Percentiles rank a stretch among this genome's conserved stretches.
phyloP scores from a whole-genome alignment of 1,140 invertebrate species.

The Philopotamus ludificatus region DNA sequence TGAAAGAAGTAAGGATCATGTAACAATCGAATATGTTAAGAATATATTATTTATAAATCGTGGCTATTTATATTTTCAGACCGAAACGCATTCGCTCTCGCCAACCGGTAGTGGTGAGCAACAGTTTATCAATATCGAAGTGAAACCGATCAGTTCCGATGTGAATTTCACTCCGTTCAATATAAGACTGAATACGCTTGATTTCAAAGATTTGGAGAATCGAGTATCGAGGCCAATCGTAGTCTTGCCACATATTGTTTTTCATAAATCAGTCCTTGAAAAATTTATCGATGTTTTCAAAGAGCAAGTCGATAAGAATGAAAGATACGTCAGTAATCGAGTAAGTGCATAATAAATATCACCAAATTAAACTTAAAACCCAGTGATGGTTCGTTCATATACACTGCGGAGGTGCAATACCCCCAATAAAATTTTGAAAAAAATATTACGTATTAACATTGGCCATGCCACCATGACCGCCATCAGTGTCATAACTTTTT shows the following conservation, averaged over 20 bases:
- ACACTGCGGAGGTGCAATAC: too few relatives aligned
- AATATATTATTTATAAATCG: constrained; percentile 8
- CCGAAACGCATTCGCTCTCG: constrained; percentile 71
- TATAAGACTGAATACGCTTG: constrained; percentile 73
- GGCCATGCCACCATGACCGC: too few relatives aligned
- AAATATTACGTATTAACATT: too few relatives aligned
- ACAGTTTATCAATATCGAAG: constrained; percentile 82
- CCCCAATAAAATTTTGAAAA: too few relatives aligned
- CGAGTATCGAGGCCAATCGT: constrained; percentile 70
- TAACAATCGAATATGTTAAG: not conserved
- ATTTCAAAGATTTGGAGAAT: constrained; percentile 78
- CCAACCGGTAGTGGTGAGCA: constrained; percentile 61
- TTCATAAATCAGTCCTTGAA: constrained; percentile 78
- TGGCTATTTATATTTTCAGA: constrained; percentile 47
- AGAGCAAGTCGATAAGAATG: too few relatives aligned
- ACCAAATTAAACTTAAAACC: too few relatives aligned
- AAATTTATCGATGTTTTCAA: constrained; percentile 82
- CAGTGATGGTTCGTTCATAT: too few relatives aligned
- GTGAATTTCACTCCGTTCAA: constrained; percentile 58
- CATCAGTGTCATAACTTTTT: too few relatives aligned
- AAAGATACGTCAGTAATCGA: too few relatives aligned
- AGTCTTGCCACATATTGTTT: constrained; percentile 74
- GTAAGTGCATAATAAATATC: too few relatives aligned
- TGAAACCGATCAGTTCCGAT: constrained; percentile 68
- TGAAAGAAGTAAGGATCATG: constrained; percentile 51